Conservation (phyloP, 2,888 invertebrate species). For the Phortica magna region DNA sequence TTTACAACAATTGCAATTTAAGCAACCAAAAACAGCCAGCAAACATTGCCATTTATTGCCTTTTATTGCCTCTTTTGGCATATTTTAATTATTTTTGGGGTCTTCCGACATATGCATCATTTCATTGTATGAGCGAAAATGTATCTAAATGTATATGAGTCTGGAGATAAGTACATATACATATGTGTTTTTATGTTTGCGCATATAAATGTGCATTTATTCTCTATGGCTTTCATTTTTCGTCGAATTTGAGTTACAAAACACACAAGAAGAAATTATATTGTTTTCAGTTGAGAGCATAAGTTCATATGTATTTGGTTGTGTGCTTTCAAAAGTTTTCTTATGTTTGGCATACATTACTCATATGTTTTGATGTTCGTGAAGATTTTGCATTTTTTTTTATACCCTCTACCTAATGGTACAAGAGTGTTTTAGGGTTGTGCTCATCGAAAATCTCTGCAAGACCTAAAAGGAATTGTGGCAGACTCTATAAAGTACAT, state of each 20-base stretch:
- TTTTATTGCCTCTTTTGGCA: constrained; percentile 31
- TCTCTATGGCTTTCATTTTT: constrained; percentile 18
- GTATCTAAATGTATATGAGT: background rate
- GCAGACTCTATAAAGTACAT: too few relatives aligned
- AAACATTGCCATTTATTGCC: constrained; percentile 32
- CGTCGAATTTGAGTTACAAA: background rate
- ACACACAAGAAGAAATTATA: constrained; percentile 7
- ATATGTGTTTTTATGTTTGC: background rate
- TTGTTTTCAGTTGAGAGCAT: constrained; percentile 20
- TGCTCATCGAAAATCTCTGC: too few relatives aligned
- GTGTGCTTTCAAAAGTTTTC: too few relatives aligned
- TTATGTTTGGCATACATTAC: too few relatives aligned
- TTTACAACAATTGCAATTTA: constrained; percentile 19
- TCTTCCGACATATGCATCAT: constrained; percentile 10
- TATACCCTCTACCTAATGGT: too few relatives aligned
- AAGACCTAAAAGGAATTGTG: too few relatives aligned
- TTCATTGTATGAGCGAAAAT: background rate
- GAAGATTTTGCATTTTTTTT: background rate
- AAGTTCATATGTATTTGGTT: background rate
- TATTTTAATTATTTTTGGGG: constrained; percentile 35
- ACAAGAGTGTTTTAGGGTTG: too few relatives aligned
- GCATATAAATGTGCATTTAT: constrained; percentile 23
- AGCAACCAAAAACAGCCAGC: constrained; percentile 11
- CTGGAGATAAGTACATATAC: too few relatives aligned
- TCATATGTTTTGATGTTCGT: too few relatives aligned